Percentiles rank a stretch among this genome's conserved stretches.
These are phyloP conservation scores for Xerus rutilus DNA, from an alignment of 2,797 vertebrate species.

Conservation along the genomic window DNA sequence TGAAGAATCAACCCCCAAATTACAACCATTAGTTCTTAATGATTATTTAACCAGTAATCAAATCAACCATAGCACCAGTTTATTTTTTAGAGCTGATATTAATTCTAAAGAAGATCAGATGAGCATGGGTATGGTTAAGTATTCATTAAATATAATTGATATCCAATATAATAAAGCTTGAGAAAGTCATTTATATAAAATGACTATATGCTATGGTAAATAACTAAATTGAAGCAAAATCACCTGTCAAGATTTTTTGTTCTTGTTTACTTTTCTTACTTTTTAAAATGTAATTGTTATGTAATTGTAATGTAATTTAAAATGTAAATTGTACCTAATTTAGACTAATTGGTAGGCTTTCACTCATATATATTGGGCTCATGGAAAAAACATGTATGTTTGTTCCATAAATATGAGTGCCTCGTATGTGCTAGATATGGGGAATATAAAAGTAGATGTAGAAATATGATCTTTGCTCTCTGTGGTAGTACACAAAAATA, in stretches of 20 bases:
- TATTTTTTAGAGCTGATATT: slow-evolving; percentile 57
- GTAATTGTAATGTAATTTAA: too few species aligned
- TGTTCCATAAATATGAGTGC: slow-evolving; percentile 24
- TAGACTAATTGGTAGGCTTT: slow-evolving; percentile 42
- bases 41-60: slow-evolving; percentile 57
- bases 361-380: background rate
- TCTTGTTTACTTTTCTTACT: background rate
- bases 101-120: slow-evolving; percentile 4
- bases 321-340: background rate
- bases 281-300: background rate
- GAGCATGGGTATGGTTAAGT: slow-evolving; percentile 31
- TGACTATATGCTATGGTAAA: background rate
- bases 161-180: slow-evolving; percentile 63
- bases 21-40: background rate
- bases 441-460: background rate
- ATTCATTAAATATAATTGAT: slow-evolving; percentile 34
- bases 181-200: slow-evolving; percentile 47
- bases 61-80: background rate
- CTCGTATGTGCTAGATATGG: background rate
- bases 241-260: background rate
- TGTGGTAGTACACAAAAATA: background rate
- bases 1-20: background rate
- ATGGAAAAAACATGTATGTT: background rate
- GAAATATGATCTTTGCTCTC: background rate
- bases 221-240: background rate